Percentiles rank a stretch among this genome's conserved stretches.
Conservation (phyloP, 2,113 vertebrate genomes). For the Bubo blakistoni region DNA sequence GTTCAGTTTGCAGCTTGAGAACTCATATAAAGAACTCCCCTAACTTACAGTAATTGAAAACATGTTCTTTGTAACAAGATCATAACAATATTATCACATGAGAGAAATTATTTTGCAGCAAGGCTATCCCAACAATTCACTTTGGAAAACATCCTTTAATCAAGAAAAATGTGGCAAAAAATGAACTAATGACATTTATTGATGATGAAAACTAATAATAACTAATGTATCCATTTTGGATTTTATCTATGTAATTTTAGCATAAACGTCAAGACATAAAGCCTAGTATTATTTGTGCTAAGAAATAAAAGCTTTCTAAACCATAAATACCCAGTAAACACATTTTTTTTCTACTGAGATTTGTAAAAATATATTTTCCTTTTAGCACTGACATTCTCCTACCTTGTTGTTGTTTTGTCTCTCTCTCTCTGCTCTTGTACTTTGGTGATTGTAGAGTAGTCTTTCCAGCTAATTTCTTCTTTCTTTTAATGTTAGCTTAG, state of each 20-base stretch:
- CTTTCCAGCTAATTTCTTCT: not conserved
- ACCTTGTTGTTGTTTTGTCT: not conserved
- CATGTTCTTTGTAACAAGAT: not conserved
- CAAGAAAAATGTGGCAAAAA: not conserved
- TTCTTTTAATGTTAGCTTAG: not conserved
- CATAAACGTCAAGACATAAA: not conserved
- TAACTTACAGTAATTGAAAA: not conserved
- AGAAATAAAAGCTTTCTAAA: not conserved
- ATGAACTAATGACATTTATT: not conserved
- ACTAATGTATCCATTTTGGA: not conserved
- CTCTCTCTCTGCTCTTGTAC: not conserved
- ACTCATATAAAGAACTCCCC: not conserved
- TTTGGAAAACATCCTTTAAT: not conserved
- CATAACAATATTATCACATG: not conserved
- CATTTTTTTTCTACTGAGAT: not conserved
- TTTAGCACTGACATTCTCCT: not conserved
- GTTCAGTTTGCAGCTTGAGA: not conserved
- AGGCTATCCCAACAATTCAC: not conserved
- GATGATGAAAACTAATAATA: not conserved
- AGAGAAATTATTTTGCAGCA: not conserved
- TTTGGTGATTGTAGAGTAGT: not conserved
- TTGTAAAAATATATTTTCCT: not conserved
- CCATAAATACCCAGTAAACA: not conserved
- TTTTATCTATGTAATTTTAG: not conserved
- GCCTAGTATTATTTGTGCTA: not conserved